phyloP scores from a whole-genome alignment of 1,140 invertebrate species.

The Leptopilina boulardi region DNA sequence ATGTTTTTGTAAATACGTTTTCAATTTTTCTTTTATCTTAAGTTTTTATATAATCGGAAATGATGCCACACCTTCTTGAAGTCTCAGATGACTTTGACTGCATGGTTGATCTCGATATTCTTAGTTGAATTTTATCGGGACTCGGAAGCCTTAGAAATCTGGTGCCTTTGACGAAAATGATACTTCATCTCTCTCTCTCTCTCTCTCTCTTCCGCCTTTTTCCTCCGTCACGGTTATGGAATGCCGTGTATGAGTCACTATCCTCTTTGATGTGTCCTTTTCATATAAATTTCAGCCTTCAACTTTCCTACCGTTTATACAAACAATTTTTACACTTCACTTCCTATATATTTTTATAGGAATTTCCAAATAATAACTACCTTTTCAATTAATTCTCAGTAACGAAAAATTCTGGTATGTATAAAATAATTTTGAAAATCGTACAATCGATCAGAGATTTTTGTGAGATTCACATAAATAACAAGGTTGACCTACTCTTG shows the following conservation, averaged over 20 bases:
- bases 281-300: background rate
- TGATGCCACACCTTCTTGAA: background rate
- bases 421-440: no score
- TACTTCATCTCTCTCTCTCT: background rate
- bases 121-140: background rate
- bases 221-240: background rate
- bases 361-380: background rate
- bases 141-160: conserved; percentile 28
- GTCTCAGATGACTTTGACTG: background rate
- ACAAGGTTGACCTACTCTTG: conserved; percentile 38
- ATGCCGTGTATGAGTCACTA: conserved; percentile 34
- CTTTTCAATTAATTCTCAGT: background rate
- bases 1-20: no score
- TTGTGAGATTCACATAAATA: background rate
- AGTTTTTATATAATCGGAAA: background rate
- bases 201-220: conserved; percentile 26
- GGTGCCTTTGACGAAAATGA: conserved; percentile 18
- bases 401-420: background rate
- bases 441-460: background rate
- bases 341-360: background rate
- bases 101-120: conserved; percentile 6
- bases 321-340: conserved; percentile 49
- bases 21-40: background rate
- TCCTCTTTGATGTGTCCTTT: conserved; percentile 46
- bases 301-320: conserved; percentile 46